These are phyloP conservation scores for Tolmerus cingulatus DNA, from an alignment of 2,888 invertebrate genomes.

Conservation along the genomic window DNA sequence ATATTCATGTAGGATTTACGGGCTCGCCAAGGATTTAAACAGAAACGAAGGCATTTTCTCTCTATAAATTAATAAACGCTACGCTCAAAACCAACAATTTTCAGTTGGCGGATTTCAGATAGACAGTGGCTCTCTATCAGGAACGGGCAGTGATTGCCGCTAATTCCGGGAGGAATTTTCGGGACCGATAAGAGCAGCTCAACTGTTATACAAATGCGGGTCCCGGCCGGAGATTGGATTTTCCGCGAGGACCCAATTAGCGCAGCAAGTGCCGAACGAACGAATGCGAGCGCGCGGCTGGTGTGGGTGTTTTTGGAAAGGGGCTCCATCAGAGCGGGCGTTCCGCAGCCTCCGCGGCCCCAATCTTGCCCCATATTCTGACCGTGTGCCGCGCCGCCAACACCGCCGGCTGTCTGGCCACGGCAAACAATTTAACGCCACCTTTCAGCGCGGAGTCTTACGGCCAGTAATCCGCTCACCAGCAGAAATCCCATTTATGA, in stretches of 20 bases:
- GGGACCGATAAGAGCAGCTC: background rate
- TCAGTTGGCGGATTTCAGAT: background rate
- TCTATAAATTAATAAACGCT: background rate
- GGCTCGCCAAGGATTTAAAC: background rate
- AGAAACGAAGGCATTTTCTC: background rate
- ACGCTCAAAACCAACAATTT: background rate
- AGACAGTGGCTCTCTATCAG: background rate
- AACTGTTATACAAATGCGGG: background rate
- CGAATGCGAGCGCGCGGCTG: background rate
- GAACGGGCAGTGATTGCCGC: background rate
- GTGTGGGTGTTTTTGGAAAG: background rate
- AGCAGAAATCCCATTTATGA: conserved; percentile 2
- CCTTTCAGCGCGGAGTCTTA: background rate
- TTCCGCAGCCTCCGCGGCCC: background rate
- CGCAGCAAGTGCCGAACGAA: background rate
- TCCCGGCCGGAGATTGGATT: background rate
- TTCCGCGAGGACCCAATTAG: background rate
- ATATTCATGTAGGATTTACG: background rate
- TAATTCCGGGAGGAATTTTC: background rate
- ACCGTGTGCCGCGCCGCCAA: background rate
- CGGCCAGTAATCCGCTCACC: background rate
- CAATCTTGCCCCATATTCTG: background rate
- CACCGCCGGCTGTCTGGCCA: background rate
- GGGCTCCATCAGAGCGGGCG: background rate
- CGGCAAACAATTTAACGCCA: background rate